A percentile compares a stretch with the other conserved stretches of the same genome.
These are phyloP conservation scores for Melieria crassipennis DNA, from an alignment of 2,888 invertebrate species.

Conservation along the genomic window DNA sequence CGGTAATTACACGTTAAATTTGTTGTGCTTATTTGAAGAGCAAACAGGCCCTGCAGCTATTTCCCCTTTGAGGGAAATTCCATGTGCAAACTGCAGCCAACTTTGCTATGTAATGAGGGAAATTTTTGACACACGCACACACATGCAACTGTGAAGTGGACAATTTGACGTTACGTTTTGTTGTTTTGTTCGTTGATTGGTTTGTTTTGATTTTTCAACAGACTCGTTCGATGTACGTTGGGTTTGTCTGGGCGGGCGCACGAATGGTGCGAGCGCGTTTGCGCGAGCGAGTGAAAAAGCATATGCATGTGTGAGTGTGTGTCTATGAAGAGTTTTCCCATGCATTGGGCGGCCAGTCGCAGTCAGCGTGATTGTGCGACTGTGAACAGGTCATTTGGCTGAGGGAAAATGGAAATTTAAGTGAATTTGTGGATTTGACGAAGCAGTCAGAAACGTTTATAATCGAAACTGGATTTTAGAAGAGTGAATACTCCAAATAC, in stretches of 20 bases:
- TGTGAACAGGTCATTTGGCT: conserved; percentile 16
- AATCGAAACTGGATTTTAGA: no score
- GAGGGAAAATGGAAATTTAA: background rate
- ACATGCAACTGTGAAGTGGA: background rate
- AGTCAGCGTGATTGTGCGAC: conserved; percentile 22
- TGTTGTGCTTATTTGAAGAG: background rate
- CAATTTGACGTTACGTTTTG: conserved; percentile 17
- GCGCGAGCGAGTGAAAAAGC: background rate
- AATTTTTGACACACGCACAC: background rate
- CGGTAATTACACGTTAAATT: background rate
- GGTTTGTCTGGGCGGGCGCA: no score
- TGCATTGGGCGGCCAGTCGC: conserved; percentile 5
- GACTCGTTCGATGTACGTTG: no score
- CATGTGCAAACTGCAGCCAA: conserved; percentile 45
- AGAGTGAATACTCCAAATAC: no score
- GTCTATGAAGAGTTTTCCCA: conserved; percentile 4
- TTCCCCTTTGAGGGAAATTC: background rate
- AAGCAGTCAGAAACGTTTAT: background rate
- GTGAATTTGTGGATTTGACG: background rate
- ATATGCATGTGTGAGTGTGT: background rate
- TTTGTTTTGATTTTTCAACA: conserved; percentile 22
- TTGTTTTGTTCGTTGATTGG: conserved; percentile 25
- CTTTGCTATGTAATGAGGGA: conserved; percentile 45
- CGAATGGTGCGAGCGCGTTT: background rate
- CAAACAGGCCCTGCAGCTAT: no score